phyloP scores from a whole-genome alignment of 2,888 invertebrate genomes.

The Lithophane semibrunnea region DNA sequence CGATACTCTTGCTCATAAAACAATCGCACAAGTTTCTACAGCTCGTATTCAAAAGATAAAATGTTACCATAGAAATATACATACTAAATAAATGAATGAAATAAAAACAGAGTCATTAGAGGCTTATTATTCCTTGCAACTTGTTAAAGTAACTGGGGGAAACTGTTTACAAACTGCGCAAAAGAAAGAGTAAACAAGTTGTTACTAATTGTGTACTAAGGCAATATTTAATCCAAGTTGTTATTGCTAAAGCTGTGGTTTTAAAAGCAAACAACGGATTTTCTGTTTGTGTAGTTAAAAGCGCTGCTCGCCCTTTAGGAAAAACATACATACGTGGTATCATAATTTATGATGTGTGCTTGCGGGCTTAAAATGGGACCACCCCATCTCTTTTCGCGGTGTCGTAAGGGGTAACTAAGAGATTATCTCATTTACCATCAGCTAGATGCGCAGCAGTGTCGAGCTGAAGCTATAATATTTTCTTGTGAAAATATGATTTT shows the following conservation, averaged over 20 bases:
- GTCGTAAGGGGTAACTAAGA: constrained; percentile 20
- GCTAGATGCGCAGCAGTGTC: neutral
- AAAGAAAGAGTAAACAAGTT: constrained; percentile 61
- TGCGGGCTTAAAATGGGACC: constrained; percentile 31
- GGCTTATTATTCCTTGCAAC: constrained; percentile 44
- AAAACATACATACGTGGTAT: constrained; percentile 30
- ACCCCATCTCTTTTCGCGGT: constrained; percentile 22
- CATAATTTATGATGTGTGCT: constrained; percentile 47
- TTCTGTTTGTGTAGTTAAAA: constrained; percentile 41
- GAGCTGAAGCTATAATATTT: neutral
- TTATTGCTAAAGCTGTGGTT: constrained; percentile 50
- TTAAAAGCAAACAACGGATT: constrained; percentile 41
- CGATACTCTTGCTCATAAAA: neutral
- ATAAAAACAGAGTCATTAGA: constrained; percentile 53
- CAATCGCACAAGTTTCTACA: neutral
- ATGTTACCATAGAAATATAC: constrained; percentile 14
- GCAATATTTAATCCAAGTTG: constrained; percentile 60
- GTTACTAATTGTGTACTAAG: constrained; percentile 54
- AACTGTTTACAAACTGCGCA: constrained; percentile 56
- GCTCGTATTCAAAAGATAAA: constrained; percentile 11
- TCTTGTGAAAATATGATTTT: neutral
- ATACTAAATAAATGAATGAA: constrained; percentile 29
- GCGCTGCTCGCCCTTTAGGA: constrained; percentile 23
- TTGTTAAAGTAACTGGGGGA: constrained; percentile 48
- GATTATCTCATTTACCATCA: constrained; percentile 32